Evolutionary conservation across 2,888 invertebrate genomes (phyloP).

Genomic region (Noctua janthina): DNA sequence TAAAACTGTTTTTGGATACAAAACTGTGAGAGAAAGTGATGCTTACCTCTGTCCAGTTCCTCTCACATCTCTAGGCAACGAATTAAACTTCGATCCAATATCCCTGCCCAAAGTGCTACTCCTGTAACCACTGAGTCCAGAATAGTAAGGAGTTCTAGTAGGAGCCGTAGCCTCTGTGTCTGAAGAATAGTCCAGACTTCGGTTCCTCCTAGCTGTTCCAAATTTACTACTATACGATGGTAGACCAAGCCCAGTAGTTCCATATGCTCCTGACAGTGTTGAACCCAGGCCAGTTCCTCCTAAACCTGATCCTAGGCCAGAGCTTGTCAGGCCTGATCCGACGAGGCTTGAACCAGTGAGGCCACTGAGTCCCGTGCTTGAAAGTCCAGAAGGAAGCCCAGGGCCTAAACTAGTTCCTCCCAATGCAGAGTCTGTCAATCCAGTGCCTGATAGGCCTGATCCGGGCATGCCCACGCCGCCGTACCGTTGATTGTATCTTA

Average conservation of each 20-base stretch:
- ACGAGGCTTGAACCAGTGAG: slow-evolving; percentile 83
- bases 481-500: slow-evolving; percentile 92
- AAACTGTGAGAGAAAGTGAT: slow-evolving; percentile 14
- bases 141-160: slow-evolving; percentile 94
- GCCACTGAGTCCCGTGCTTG: slow-evolving; percentile 86
- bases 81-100: slow-evolving; percentile 93
- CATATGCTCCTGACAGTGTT: slow-evolving; percentile 82
- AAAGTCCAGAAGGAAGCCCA: slow-evolving; percentile 85
- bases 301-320: slow-evolving; percentile 83
- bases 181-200: slow-evolving; percentile 97
- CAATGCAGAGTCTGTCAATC: slow-evolving; percentile 77
- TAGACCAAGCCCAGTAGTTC: slow-evolving; percentile 84
- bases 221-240: slow-evolving; percentile 88
- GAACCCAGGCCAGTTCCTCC: slow-evolving; percentile 84
- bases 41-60: slow-evolving; percentile 90
- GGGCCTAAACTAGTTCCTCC: slow-evolving; percentile 72
- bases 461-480: slow-evolving; percentile 85
- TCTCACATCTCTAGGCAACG: slow-evolving; percentile 92
- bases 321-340: slow-evolving; percentile 77
- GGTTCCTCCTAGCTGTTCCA: slow-evolving; percentile 93
- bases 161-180: slow-evolving; percentile 98
- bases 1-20: slow-evolving; percentile 2
- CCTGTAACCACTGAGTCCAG: slow-evolving; percentile 89
- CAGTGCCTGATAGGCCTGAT: slow-evolving; percentile 78
- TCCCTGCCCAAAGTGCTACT: slow-evolving; percentile 90